A percentile compares a stretch with the other conserved stretches of the same genome.
These are phyloP conservation scores for Aporrectodea caliginosa DNA, from an alignment of 1,140 invertebrate species.

Conservation along the genomic window DNA sequence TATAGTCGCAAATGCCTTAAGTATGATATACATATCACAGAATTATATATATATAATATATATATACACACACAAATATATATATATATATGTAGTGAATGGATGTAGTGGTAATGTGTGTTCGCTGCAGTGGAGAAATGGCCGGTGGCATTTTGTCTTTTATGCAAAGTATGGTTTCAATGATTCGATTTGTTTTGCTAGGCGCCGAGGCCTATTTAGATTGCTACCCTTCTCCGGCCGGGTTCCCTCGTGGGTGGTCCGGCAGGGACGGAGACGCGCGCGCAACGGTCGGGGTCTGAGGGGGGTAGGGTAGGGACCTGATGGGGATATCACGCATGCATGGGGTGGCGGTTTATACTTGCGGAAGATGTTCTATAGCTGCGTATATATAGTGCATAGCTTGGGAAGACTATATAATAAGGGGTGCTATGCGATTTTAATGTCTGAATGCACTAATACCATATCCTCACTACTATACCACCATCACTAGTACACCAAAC, in stretches of 20 bases:
- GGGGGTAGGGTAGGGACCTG: background rate
- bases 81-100: background rate
- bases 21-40: too few relatives aligned
- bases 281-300: background rate
- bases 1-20: too few relatives aligned
- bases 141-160: background rate
- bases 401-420: background rate
- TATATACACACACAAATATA: too few relatives aligned
- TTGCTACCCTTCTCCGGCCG: background rate
- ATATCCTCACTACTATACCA: too few relatives aligned
- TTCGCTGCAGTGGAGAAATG: background rate
- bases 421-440: background rate
- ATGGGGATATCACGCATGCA: background rate
- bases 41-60: too few relatives aligned
- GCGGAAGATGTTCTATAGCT: too few relatives aligned
- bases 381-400: background rate
- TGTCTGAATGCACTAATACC: background rate
- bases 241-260: background rate
- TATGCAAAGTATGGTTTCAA: background rate
- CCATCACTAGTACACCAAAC: too few relatives aligned
- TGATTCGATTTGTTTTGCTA: background rate
- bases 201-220: background rate
- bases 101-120: background rate
- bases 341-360: background rate
- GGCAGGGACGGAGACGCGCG: background rate